Evolutionary conservation across 37 sponge, comb jelly and placozoan genomes (phyloP), one percentile per base, ranked within the genome.

Genomic region (Chondrilla cf. caribensis): DNA sequence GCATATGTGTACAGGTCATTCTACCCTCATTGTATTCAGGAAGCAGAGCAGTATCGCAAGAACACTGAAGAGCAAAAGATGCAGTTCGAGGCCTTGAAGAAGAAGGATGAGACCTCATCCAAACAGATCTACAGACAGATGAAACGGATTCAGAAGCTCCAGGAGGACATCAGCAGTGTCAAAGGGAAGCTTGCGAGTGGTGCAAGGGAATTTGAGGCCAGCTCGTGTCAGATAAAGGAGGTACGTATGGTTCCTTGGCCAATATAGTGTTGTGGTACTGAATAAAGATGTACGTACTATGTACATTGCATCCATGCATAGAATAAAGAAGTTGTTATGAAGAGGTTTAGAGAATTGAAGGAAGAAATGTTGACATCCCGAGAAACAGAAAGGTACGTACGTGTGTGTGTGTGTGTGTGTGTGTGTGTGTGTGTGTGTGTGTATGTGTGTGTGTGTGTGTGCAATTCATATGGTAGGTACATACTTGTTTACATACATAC

Each of bases 51-150:
- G 75, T 98, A 98, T 88, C 93, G 84, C 57, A 87, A 89, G 33
- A 87, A 54, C 54, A 98, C 98, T 21, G 96, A 93, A 62, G 98
- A 98, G 38, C 84, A 90, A 58, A 95, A 95, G 81, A 81, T 83
- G 78, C 60, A 80, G 18, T 98, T 95, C 68, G 96, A 95, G 77
- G 84, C 83, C 32, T 86, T 98, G 55, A 98, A 98, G 86, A 88
- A 85, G 82, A 93, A 95, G 55, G 98, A 98, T 71, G 94, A 93
- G 44, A 75, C 77, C 18, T 87, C 86, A 43, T 86, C 96, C 1
- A 77, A 77, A 40, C 85, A 93, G 58, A 98, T 98, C 36, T 82
- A 91, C 60, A 41, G 84, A 36, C 98, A 98, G 83, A 95, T 93
- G 94, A 98, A 94, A 55, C 91, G 86, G 37, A 64, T 98, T 7